Evolutionary conservation across 1,140 invertebrate genomes (phyloP), one percentile per base, ranked within the genome.

Genomic region (Agrypnia vestita): DNA sequence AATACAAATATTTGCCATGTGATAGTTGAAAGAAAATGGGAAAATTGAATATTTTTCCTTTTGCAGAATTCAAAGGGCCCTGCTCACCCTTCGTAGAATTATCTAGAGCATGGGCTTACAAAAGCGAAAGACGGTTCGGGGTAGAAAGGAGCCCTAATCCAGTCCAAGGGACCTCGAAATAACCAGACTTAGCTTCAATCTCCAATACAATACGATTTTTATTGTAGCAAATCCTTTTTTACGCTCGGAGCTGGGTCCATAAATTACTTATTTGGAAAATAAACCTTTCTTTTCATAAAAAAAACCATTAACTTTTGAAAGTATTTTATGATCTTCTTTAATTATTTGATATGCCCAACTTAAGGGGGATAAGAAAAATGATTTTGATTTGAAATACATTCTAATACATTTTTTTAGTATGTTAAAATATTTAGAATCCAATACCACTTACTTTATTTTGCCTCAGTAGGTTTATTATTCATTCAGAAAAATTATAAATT

Each of bases 141-240:
- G 25, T 53, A 73, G 49, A 73, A 73, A 73, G 69, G 61, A 25
- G 51, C 47, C 69, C 47, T 73, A 53, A 73, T 53, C 49, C 69
- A 25, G 49, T 51, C 49, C 69, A 51, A 55, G 69, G 25, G 21
- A 35, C 15, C 51, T 49, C 69, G 47, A 75, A 59, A 75, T 61
- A 59, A 46, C 53, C 44, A 46, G 73, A 59, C 73, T 75, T 75
- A 56, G 55, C 55, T 75, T 21, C 56, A 56, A 75, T 75, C 51
- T 75, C 56, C 56, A 61, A 61, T 61, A 75, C 73, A 75, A 75
- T 75, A 75, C 73, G 59, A 44, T 75, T 61, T 35, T 75, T 75
- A 75, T 61, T 75, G 73, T 53, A 61, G 55, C 53, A 75, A 75
- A 75, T 59, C 53, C 73, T 75, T 61, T 59, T 75, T 75, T 75